Evolutionary conservation across 2,888 invertebrate species (phyloP), one percentile per base, ranked within the genome.

Genomic region (Linnaemya tessellans): DNA sequence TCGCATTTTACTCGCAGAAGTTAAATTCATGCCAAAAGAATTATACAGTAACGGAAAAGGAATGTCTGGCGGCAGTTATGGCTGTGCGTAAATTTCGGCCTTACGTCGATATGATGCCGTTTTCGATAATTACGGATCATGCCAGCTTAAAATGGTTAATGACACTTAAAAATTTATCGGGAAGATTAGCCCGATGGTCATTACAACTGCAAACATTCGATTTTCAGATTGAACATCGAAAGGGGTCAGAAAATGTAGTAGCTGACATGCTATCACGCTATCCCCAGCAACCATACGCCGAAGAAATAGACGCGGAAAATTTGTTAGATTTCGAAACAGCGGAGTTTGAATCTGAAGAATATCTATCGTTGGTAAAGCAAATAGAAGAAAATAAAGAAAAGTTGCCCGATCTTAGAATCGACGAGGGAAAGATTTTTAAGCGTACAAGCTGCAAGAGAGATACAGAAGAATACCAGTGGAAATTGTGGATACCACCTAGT

Each of bases 101-200:
- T 9, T 51, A 51, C 20, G 10, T 51, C 1, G 51, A 51, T 10
- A 8, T 51, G 18, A 51, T 51, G 51, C 20, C 20, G 3, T 51
- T 51, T 13, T 20, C 51, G 0, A 10, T 51, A 0, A 11, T 20
- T 9, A 51, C 51, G 0, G 20, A 51, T 10, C 51, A 51, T 9
- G 51, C 10, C 1, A 43, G 62, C 80, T 3, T 51, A 20, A 51
- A 51, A 20, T 51, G 51, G 51, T 8, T 46, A 64, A 74, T 88
- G 84, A 82, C 78, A 10, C 77, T 89, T 58, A 88, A 88, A 58
- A 88, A 89, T 25, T 87, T 89, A 2, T 86, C 82, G 25, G 90
- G 88, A 0, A 64, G 88, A 20, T 15, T 67, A 11, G 49, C 49
- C 5, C 49, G 49, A 1, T 51, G 49, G 67, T 35, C 49, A 0